Base-by-base conservation (phyloP, 2,797 vertebrate genomes). In the Chloroceryle inda region DNA sequence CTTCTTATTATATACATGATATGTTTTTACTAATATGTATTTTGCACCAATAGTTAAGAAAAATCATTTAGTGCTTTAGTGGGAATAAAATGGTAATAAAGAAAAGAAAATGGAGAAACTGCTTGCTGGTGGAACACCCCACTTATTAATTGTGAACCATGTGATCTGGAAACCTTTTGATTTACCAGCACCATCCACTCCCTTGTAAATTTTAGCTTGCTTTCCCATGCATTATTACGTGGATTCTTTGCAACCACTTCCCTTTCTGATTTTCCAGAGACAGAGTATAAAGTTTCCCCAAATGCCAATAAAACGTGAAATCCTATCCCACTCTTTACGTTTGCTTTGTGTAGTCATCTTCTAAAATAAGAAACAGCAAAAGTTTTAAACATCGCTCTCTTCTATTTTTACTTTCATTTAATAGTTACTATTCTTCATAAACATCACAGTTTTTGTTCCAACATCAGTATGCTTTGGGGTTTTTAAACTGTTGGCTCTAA, bases 231-330 rank as follows among this genome's bases (percentile, higher is more conserved):
- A 88, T 98, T 98, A 98, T 98, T 98, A 98, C 98, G 97, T 98
- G 97, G 98, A 98, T 98, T 98, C 98, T 97, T 98, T 98, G 91
- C 96, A 98, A 98, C 98, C 98, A 98, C 98, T 98, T 98, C 98
- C 98, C 97, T 97, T 98, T 98, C 97, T 98, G 97, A 98, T 98
- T 98, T 98, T 98, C 98, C 98, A 98, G 98, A 98, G 97, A 98
- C 97, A 96, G 97, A 91, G 88, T 98, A 97, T 98, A 98, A 98
- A 97, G 85, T 98, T 98, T 98, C 98, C 97, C 98, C 90, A 97
- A 98, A 98, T 95, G 78, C 97, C 97, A 98, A 98, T 98, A 98
- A 98, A 98, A 98, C 6, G 11, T 97, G 97, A 98, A 98, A 98
- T 97, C 89, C 71, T 97, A 98, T 97, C 97, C 98, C 83, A 76